Percentiles rank a stretch among this genome's conserved stretches.
Evolutionary conservation across 2,113 vertebrate species (phyloP).

Genomic region (Excalfactoria chinensis): DNA sequence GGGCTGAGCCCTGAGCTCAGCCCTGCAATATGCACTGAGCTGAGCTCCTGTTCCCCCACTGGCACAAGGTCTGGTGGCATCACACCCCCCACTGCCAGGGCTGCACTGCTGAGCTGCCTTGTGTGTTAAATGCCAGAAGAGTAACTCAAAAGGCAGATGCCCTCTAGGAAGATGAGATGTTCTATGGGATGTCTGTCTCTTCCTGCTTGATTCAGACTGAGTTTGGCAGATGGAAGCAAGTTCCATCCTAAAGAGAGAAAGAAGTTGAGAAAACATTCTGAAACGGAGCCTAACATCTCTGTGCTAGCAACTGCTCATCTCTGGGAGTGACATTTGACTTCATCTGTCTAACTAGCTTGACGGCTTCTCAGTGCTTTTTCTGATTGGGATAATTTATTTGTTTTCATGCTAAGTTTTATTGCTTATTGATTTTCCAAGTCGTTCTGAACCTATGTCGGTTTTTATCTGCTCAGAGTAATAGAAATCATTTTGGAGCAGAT

Average conservation of each 20-base stretch:
- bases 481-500: slow-evolving; percentile 5
- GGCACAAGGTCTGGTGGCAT: not conserved
- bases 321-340: slow-evolving; percentile 10
- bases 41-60: not conserved
- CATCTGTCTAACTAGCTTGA: slow-evolving; percentile 3
- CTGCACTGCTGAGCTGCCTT: not conserved
- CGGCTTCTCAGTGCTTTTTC: not conserved
- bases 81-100: not conserved
- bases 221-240: slow-evolving; percentile 46
- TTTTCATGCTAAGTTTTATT: slow-evolving; percentile 70
- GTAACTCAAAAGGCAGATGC: not conserved
- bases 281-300: not conserved
- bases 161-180: not conserved
- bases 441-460: slow-evolving; percentile 2
- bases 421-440: slow-evolving; percentile 69
- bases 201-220: not conserved
- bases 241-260: not conserved
- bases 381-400: slow-evolving; percentile 65
- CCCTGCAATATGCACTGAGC: not conserved
- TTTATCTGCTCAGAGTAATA: slow-evolving; percentile 54
- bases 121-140: not conserved
- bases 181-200: not conserved
- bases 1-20: not conserved
- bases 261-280: not conserved
- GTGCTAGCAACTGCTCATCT: not conserved